Evolutionary conservation across 2,113 vertebrate genomes (phyloP), one percentile per base, ranked within the genome.

Genomic region (Corythornis vintsioides): DNA sequence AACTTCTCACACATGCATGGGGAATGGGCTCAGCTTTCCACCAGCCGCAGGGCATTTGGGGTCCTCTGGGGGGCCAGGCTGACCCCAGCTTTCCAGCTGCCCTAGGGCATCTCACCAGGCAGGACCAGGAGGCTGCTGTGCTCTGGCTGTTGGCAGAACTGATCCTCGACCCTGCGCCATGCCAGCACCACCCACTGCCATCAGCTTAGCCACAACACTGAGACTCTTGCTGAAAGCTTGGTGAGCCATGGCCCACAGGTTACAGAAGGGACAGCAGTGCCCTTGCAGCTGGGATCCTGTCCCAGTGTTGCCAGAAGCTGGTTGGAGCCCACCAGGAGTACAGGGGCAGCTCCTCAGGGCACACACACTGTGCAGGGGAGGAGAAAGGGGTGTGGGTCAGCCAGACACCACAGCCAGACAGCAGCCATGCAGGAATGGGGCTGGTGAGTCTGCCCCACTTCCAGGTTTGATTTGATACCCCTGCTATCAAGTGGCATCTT

Each of bases 1-100:
- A 72, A 26, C 61, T 31, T n/a, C 33, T n/a, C 20, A 0, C 0
- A 15, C 7, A 1, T 2, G 8, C 48, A 0, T 1, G 0, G n/a
- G 71, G 59, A 60, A 25, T 0, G 3, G 77, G 72, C 67, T 69
- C 45, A 2, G 28, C 79, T 60, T 19, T 42, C 57, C 11, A 1
- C 15, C 72, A 4, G 55, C 13, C 28, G 5, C 45, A 1, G 45
- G 45, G 66, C 8, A 24, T 31, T 6, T 8, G 7, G 53, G 63
- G 19, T 75, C n/a, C 65, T 42, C 3, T 7, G 0, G 43, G 43
- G n/a, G 29, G 7, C 42, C 25, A 2, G 2, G 42, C 35, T 53
- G 53, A 31, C 4, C 24, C 50, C 20, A 4, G 55, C 9, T 29
- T 20, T 42, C 56, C 75, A 42, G 33, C 31, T 6, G 1, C 7